A percentile compares a stretch with the other conserved stretches of the same genome.
Evolutionary conservation across 2,888 invertebrate species (phyloP).

Genomic region (Leptopilina myrica): DNA sequence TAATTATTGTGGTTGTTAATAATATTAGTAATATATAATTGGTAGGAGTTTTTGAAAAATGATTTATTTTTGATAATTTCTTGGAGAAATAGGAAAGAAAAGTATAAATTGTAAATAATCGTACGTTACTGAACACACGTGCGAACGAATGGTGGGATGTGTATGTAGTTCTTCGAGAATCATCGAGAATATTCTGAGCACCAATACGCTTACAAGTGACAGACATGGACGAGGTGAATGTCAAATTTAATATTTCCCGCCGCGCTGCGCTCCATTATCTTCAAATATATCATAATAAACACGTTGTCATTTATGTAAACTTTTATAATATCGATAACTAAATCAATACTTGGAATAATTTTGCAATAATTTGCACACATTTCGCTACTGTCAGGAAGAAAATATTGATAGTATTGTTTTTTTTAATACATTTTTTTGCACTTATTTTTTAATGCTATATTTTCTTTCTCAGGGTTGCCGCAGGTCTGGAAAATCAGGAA

Average conservation of each 20-base stretch:
- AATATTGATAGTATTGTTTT: too few relatives aligned
- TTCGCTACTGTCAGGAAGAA: too few relatives aligned
- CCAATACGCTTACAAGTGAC: neutral
- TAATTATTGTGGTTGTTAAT: too few relatives aligned
- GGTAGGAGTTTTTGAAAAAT: too few relatives aligned
- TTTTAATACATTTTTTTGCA: too few relatives aligned
- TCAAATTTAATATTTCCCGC: slow-evolving; percentile 28
- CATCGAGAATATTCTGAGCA: slow-evolving; percentile 5
- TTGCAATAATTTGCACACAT: too few relatives aligned
- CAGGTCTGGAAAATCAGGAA: too few relatives aligned
- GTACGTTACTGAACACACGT: slow-evolving; percentile 1
- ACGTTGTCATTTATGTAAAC: neutral
- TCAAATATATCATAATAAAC: neutral
- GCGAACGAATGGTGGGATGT: slow-evolving; percentile 4
- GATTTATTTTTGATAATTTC: neutral
- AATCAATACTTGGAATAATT: neutral
- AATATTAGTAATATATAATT: too few relatives aligned
- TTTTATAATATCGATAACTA: neutral
- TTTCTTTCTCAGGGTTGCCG: too few relatives aligned
- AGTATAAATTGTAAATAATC: neutral
- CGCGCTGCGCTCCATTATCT: neutral
- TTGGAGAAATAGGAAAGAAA: too few relatives aligned
- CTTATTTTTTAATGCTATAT: too few relatives aligned
- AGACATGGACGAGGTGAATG: slow-evolving; percentile 14
- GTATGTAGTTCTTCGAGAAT: neutral